Base-by-base conservation (phyloP, 2,113 vertebrate species). In the Limnothrissa miodon region DNA sequence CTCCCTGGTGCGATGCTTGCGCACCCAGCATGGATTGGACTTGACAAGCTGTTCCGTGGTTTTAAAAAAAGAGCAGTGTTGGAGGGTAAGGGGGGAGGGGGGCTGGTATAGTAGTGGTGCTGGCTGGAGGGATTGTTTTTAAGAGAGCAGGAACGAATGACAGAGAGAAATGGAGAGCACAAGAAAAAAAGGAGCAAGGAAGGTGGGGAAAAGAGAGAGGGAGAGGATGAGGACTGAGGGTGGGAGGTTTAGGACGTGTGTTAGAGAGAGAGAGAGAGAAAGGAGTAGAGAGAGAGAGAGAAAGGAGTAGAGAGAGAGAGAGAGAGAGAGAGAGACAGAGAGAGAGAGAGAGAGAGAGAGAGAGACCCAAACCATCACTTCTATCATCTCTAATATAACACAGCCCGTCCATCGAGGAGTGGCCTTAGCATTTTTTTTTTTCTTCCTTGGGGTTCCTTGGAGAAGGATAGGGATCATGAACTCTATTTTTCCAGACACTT, bases 201-300 rank as follows among this genome's bases (percentile, higher is more conserved):
- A n/a, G 39, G 48, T 53, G 46, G 44, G 84, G 42, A 1, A 78
- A 62, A 25, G 25, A 56, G 23, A 25, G 59, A 84, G 66, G 8
- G 42, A 42, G 42, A 42, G 42, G 2, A 42, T 42, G 42, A 42
- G 42, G n/a, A n/a, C 6, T 42, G 42, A 42, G 42, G 42, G 42
- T 42, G 42, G 42, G 42, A 42, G 42, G 42, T n/a, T n/a, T n/a
- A n/a, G n/a, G n/a, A n/a, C n/a, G n/a, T n/a, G n/a, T n/a, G n/a
- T n/a, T 82, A 80, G 84, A 83, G 51, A 87, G 80, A 51, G 42
- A 53, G 82, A 33, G 81, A 74, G 46, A n/a, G 39, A 48, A 79
- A 33, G 44, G 59, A 86, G 83, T n/a, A 80, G 87, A 79, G 62
- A 79, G 83, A 80, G 83, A 42, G 42, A 42, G 2, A 42, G n/a